These are phyloP conservation scores for Gouania willdenowi DNA, from an alignment of 2,797 vertebrate genomes.

Conservation along the genomic window DNA sequence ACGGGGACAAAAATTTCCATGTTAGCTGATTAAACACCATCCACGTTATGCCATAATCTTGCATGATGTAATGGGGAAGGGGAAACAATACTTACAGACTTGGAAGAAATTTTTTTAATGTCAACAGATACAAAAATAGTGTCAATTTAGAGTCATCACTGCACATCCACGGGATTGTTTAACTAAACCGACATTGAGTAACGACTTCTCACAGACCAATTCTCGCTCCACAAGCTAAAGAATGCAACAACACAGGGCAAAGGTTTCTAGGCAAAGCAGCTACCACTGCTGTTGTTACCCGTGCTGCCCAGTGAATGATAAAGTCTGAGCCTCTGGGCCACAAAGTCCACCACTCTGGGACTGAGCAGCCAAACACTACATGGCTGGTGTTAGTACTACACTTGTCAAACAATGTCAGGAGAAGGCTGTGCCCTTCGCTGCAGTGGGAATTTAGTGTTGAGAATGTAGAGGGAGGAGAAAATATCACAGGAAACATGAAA, in stretches of 20 bases:
- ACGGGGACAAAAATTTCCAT: too few relatives aligned
- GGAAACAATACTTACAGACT: too few relatives aligned
- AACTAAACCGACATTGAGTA: conserved; percentile 26
- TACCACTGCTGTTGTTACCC: conserved; percentile 1
- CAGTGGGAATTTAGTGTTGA: conserved; percentile 9
- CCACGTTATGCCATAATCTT: too few relatives aligned
- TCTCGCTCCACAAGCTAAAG: conserved; percentile 36
- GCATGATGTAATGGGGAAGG: too few relatives aligned
- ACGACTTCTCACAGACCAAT: conserved; percentile 31
- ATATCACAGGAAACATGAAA: conserved; percentile 2
- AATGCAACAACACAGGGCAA: conserved; percentile 17
- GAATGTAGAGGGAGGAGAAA: conserved; percentile 6
- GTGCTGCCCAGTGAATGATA: conserved; percentile 24
- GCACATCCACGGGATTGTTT: too few relatives aligned
- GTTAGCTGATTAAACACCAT: too few relatives aligned
- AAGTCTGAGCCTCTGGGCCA: conserved; percentile 43
- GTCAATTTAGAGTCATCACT: too few relatives aligned
- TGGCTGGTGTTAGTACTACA: conserved; percentile 17
- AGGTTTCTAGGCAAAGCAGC: conserved; percentile 15
- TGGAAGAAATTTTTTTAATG: too few relatives aligned
- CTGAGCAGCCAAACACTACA: conserved; percentile 33
- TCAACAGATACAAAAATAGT: too few relatives aligned
- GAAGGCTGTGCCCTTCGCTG: conserved; percentile 7
- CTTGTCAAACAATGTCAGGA: conserved; percentile 1
- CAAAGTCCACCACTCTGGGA: conserved; percentile 8